Evolutionary conservation across 2,113 vertebrate species (phyloP).

Genomic region (Sphyrna mokarran): DNA sequence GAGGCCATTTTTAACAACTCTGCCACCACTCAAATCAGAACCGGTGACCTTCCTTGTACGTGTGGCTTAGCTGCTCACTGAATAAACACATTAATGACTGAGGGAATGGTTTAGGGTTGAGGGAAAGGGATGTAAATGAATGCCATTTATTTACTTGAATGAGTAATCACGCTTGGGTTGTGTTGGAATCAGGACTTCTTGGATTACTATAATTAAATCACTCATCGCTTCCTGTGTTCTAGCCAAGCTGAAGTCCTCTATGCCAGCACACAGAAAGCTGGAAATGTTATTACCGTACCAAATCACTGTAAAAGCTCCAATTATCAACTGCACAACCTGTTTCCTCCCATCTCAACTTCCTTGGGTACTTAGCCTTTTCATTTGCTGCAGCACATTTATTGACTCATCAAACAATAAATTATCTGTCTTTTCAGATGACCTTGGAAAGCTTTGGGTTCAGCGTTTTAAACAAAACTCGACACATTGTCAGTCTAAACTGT

Average conservation of each 20-base stretch:
- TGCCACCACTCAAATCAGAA: neutral
- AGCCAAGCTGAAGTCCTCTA: neutral
- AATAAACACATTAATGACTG: neutral
- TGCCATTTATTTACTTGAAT: conserved; percentile 13
- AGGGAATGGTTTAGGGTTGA: no score
- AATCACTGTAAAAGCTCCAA: neutral
- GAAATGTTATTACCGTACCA: neutral
- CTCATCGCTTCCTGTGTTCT: neutral
- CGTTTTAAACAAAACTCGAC: neutral
- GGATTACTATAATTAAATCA: conserved; percentile 17
- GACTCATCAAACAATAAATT: neutral
- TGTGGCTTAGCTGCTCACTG: neutral
- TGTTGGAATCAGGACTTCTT: neutral
- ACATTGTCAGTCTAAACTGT: neutral
- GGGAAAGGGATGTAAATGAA: neutral
- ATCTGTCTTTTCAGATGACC: neutral
- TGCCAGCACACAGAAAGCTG: neutral
- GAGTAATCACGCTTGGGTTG: neutral
- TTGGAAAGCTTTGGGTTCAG: neutral
- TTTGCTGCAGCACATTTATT: neutral
- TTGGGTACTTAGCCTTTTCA: neutral
- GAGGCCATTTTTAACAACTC: neutral
- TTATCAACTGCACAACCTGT: neutral
- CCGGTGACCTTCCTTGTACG: neutral
- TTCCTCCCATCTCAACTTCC: neutral